Evolutionary conservation across 35 echinoderm and acorn worm species (phyloP), one percentile per base, ranked within the genome.

Genomic region (Patiria miniata): DNA sequence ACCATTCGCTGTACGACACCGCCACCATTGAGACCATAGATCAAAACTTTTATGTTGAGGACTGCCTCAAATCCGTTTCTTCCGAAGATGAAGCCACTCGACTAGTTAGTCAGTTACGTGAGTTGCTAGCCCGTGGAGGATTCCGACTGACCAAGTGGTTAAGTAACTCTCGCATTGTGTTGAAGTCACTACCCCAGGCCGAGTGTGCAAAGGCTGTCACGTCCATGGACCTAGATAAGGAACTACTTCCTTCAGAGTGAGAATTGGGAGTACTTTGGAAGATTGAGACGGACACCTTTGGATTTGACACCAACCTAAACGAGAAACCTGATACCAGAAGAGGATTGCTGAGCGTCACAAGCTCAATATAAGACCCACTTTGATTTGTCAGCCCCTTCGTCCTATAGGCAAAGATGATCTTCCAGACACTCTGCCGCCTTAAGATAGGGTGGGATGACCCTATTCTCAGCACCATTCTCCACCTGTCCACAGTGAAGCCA

Each of bases 361-460:
- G 82, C 29, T 85, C 92, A 19, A 36, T 94, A 12, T 90, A 86
- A 32, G 93, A 93, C 38, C 86, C 92, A 1, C 51, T 90, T 58
- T 78, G 93, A 32, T 30, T 81, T 59, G 7, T 88, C 56, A 52
- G 84, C 12, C 93, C 83, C 68, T 37, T 90, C 23, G 39, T 51
- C 8, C 32, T 94, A 21, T 23, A 14, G 34, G 93, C 52, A 2
- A 95, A 91, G 77, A 79, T 78, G 50, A 87, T 91, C 19, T 40
- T 95, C 2, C 93, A 94, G 77, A 37, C 78, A 36, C 23, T 94
- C 15, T 86, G 88, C 57, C 51, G 88, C 37, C 23, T 76, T 37
- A 68, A 58, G 37, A n/a, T 89, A 8, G 82, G 53, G 18, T 90
- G 92, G 92, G 92, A 94, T 81, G 55, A 90, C 54, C 59, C 79